Percentiles rank a stretch among this genome's conserved stretches.
Conservation (phyloP, 92 coral and sea anemone species). For the Ricordea florida region DNA sequence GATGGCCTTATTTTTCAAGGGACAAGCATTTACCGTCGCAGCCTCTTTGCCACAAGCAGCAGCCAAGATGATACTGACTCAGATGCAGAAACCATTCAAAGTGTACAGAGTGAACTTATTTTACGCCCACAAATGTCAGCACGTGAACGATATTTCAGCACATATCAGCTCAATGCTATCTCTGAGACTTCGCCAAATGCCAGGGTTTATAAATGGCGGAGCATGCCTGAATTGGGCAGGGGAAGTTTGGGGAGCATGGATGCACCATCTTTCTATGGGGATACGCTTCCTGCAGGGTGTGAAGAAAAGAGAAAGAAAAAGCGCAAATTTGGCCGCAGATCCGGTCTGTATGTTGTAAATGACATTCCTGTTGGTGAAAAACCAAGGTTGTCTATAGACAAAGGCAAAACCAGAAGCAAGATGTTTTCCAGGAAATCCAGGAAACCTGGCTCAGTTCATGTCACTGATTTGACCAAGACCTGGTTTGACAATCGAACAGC, state of each 20-base stretch:
- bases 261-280: constrained; percentile 49
- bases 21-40: constrained; percentile 63
- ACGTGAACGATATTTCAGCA: constrained; percentile 71
- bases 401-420: constrained; percentile 45
- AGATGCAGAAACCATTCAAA: constrained; percentile 78
- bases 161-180: constrained; percentile 60
- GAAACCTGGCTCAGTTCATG: constrained; percentile 45
- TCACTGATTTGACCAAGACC: constrained; percentile 73
- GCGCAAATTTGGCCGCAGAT: constrained; percentile 81
- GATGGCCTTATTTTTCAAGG: no score
- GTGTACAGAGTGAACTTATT: constrained; percentile 73
- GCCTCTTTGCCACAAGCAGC: constrained; percentile 32
- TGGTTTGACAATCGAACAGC: constrained; percentile 81
- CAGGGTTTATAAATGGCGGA: constrained; percentile 63
- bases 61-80: constrained; percentile 78
- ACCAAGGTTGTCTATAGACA: constrained; percentile 52
- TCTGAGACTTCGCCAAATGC: constrained; percentile 11
- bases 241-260: constrained; percentile 34
- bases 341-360: constrained; percentile 93
- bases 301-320: constrained; percentile 62
- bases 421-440: constrained; percentile 48
- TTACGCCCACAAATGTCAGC: constrained; percentile 76
- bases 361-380: constrained; percentile 70
- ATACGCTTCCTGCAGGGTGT: constrained; percentile 43
- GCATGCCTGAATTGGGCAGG: constrained; percentile 86